phyloP scores from a whole-genome alignment of 1,140 invertebrate species.

The Goniozus legneri region DNA sequence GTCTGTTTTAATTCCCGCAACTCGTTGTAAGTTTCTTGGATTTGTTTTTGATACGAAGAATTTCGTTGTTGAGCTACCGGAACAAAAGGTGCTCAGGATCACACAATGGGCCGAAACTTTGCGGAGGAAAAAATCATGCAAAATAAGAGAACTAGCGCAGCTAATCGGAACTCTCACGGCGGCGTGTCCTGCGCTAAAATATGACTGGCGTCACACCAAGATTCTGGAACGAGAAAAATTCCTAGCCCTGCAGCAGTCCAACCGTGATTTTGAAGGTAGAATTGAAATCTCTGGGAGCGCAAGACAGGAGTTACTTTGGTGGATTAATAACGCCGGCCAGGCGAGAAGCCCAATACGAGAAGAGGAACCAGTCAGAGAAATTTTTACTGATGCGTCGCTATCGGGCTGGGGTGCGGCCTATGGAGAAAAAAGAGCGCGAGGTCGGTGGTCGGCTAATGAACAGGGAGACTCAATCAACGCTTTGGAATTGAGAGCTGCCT shows the following conservation, averaged over 20 bases:
- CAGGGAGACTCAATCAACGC: slow-evolving; percentile 27
- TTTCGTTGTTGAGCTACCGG: slow-evolving; percentile 1
- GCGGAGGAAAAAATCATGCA: slow-evolving; percentile 3
- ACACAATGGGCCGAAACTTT: slow-evolving; percentile 5
- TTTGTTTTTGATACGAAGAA: slow-evolving; percentile 17
- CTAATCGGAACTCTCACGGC: slow-evolving; percentile 17
- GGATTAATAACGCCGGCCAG: slow-evolving; percentile 14
- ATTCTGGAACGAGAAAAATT: slow-evolving; percentile 18
- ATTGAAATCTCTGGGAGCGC: slow-evolving; percentile 3
- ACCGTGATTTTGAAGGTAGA: slow-evolving; percentile 1
- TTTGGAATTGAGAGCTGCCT: slow-evolving; percentile 27
- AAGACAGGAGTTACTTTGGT: slow-evolving; percentile 23
- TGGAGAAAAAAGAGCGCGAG: slow-evolving; percentile 16
- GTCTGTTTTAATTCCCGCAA: slow-evolving; percentile 11
- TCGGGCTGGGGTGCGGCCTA: slow-evolving; percentile 25
- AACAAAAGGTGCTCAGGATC: slow-evolving; percentile 6
- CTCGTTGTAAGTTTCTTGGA: slow-evolving; percentile 14
- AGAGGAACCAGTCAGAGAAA: slow-evolving; percentile 14
- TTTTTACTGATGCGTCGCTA: slow-evolving; percentile 26
- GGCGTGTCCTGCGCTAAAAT: slow-evolving; percentile 16
- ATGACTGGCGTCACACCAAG: slow-evolving; percentile 19
- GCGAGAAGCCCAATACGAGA: slow-evolving; percentile 11
- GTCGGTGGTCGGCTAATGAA: slow-evolving; percentile 22
- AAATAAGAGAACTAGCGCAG: slow-evolving; percentile 19
- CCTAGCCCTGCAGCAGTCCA: slow-evolving; percentile 11